These are phyloP conservation scores for Triplophysa yarkandensis DNA, from an alignment of 2,797 vertebrate genomes.

Conservation along the genomic window DNA sequence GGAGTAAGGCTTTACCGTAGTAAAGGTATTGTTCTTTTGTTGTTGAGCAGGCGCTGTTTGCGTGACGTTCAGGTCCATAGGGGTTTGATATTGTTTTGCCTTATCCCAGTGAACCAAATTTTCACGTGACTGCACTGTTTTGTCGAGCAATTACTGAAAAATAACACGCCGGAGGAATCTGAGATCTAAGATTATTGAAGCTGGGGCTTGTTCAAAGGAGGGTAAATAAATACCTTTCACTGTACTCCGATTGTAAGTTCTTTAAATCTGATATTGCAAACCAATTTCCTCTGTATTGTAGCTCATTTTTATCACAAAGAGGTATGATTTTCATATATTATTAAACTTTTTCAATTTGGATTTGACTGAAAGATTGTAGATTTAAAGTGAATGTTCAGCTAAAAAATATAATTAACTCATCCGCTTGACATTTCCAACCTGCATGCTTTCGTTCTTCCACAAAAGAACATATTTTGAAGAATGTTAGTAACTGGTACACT, in stretches of 20 bases:
- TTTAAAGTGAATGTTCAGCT: no score
- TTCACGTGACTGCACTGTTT: conserved; percentile 28
- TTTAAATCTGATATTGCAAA: not conserved
- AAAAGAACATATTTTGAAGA: no score
- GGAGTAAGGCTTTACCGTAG: conserved; percentile 28
- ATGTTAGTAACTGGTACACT: no score
- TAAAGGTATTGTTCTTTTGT: conserved; percentile 44
- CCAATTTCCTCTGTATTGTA: not conserved
- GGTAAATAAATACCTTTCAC: not conserved
- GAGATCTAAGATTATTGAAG: conserved; percentile 20
- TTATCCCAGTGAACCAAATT: conserved; percentile 34
- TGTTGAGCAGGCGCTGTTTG: conserved; percentile 40
- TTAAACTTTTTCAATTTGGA: not conserved
- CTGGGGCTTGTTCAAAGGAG: not conserved
- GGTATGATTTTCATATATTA: not conserved
- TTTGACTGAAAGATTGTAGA: not conserved
- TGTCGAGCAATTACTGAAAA: conserved; percentile 27
- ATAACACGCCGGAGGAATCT: conserved; percentile 7
- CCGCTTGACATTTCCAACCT: no score
- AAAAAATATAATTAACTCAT: no score
- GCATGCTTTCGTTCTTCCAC: no score
- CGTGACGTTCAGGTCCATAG: conserved; percentile 42
- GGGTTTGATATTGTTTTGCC: conserved; percentile 48
- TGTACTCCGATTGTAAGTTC: not conserved
- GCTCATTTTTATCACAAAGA: not conserved